Evolutionary conservation across 2,888 invertebrate genomes (phyloP), one percentile per base, ranked within the genome.

Genomic region (Synergus laeviventris): DNA sequence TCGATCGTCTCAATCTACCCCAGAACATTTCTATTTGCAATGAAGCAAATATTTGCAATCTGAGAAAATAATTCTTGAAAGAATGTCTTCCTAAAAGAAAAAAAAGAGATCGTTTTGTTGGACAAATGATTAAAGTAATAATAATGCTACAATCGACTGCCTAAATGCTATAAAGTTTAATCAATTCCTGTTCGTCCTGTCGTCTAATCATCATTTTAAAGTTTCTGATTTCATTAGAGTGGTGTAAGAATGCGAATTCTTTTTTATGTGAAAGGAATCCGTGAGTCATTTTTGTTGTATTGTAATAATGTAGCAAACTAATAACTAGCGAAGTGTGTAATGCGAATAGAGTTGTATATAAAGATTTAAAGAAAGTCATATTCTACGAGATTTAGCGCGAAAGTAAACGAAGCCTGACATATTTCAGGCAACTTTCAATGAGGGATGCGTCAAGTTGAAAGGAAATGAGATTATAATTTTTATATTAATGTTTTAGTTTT

Each of bases 281-380:
- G 21, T 39, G 70, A 70, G 70, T 70, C 49, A 36, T 70, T 70
- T 49, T 42, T 49, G 70, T 70, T 70, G 70, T 70, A 45, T 24
- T 83, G 82, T 83, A 84, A 84, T 80, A 83, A 81, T 75, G 76
- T 83, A 86, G 82, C 77, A 73, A 80, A 66, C 74, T 80, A 83
- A 82, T 81, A 81, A 81, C 81, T 85, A 84, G 84, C 79, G 78
- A 83, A 84, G 81, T 83, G 83, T 82, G 81, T 84, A 84, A 80
- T 80, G 83, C 83, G 80, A 81, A 82, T 85, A 86, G 81, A 81
- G 74, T 80, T 87, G 87, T 87, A 87, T 77, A 87, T 87, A 87
- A 82, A 83, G 79, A 82, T 83, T 85, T 83, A 81, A 84, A 82
- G 87, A 88, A 89, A 88, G 89, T 88, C 86, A 86, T 87, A 87